Base-by-base conservation (phyloP, 2,888 invertebrate genomes). In the Schizotus pectinicornis region DNA sequence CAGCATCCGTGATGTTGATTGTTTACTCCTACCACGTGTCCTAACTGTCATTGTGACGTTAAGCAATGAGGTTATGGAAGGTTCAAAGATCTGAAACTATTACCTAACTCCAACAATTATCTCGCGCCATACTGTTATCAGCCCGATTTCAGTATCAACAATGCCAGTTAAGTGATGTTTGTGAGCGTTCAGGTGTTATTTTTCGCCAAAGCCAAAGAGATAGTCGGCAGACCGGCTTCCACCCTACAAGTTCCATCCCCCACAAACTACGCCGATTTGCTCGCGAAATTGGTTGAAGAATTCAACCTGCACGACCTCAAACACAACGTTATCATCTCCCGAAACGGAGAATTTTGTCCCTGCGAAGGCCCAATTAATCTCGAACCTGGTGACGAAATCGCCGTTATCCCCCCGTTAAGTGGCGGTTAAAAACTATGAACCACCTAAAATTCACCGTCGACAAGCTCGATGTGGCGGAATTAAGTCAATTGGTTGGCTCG, bases 331-430 rank as follows among this genome's bases (percentile, higher is more conserved):
- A 85, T 95, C 36, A 71, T 97, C 56, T 91, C 96, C 0, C 80
- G 92, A 45, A 97, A 97, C 81, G 90, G 95, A 74, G 87, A 88
- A 65, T 94, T 93, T 67, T 84, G 89, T 61, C 80, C 84, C 9
- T 79, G 82, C 52, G 80, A 84, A 1, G 80, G 83, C 33, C 7
- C 75, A 80, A 13, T 78, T 94, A 5, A 32, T 32, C 33, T 56
- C 32, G 83, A 82, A 35, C 81, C 86, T 22, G 87, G 85, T 61
- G 95, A 96, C 82, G 91, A 88, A 78, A 84, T 97, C 61, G 97
- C 96, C 61, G 85, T 97, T 8, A 96, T 98, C 74, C 97, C 97
- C 49, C 97, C 97, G 0, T 83, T 98, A 47, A 96, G 96, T 80
- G 96, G 96, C 70, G 97, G 97, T 70, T 91, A 85, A 65, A 30